phyloP scores from a whole-genome alignment of 2,888 invertebrate genomes.

The Anodontia alba region DNA sequence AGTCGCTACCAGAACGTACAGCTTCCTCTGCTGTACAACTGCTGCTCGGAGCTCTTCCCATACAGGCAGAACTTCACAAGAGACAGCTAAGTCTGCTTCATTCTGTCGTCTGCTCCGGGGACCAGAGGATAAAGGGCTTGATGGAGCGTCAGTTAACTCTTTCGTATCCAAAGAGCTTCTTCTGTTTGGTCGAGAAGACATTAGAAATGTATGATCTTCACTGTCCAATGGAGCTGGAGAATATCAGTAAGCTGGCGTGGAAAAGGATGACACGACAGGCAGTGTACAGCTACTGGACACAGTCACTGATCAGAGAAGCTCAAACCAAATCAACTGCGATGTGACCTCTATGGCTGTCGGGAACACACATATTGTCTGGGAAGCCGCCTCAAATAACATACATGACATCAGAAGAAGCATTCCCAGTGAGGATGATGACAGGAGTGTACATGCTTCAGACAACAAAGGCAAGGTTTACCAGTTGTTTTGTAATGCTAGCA shows the following conservation, averaged over 20 bases:
- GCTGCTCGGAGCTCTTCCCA: background rate
- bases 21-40: too few species aligned
- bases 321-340: background rate
- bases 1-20: too few species aligned
- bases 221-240: background rate
- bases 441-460: background rate
- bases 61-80: background rate
- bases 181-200: background rate
- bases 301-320: background rate
- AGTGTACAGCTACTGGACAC: background rate
- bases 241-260: background rate
- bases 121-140: background rate
- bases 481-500: too few species aligned
- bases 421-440: background rate
- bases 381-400: background rate
- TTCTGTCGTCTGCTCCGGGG: background rate
- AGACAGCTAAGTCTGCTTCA: background rate
- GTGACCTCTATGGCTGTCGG: background rate
- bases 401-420: slow-evolving; percentile 1
- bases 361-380: background rate
- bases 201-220: background rate
- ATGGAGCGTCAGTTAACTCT: background rate
- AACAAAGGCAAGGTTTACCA: background rate
- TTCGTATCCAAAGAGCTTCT: background rate
- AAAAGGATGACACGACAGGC: background rate